Percentiles rank a stretch among this genome's conserved stretches.
Evolutionary conservation across 2,888 invertebrate genomes (phyloP).

Genomic region (Drepanosiphum platanoidis): DNA sequence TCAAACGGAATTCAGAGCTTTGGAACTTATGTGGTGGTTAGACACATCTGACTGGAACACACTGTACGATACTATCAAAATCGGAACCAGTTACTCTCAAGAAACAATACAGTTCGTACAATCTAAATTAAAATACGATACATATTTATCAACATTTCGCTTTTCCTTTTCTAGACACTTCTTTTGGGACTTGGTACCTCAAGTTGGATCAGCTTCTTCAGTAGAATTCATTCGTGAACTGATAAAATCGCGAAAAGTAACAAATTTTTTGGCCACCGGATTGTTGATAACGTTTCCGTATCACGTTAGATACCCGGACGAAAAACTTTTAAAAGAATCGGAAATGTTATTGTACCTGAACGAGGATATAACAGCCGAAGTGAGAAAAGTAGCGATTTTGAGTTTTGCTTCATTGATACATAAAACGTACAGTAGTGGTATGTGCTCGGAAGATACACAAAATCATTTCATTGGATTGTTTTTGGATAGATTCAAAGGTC

Average conservation of each 20-base stretch:
- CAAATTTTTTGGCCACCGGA: constrained; percentile 75
- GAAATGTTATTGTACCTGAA: constrained; percentile 65
- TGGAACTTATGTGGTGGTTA: constrained; percentile 68
- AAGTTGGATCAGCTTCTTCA: constrained; percentile 75
- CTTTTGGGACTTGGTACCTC: constrained; percentile 78
- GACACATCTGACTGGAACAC: constrained; percentile 67
- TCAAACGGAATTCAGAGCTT: constrained; percentile 67
- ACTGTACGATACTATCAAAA: constrained; percentile 66
- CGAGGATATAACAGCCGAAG: constrained; percentile 67
- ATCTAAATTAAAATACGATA: constrained; percentile 18
- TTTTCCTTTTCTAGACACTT: constrained; percentile 71
- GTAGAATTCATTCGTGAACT: constrained; percentile 75
- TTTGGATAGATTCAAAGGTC: constrained; percentile 78
- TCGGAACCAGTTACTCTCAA: constrained; percentile 78
- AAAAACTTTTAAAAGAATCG: constrained; percentile 65
- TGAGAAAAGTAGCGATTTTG: constrained; percentile 76
- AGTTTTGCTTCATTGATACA: constrained; percentile 77
- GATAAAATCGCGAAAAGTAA: constrained; percentile 73
- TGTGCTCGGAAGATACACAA: constrained; percentile 73
- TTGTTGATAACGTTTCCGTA: constrained; percentile 77
- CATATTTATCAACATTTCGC: background rate
- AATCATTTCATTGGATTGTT: constrained; percentile 78
- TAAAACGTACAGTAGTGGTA: constrained; percentile 71
- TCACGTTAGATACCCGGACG: constrained; percentile 73
- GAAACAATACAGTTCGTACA: constrained; percentile 73